Base-by-base conservation (phyloP, 1,140 invertebrate species). In the Hyphantria cunea region DNA sequence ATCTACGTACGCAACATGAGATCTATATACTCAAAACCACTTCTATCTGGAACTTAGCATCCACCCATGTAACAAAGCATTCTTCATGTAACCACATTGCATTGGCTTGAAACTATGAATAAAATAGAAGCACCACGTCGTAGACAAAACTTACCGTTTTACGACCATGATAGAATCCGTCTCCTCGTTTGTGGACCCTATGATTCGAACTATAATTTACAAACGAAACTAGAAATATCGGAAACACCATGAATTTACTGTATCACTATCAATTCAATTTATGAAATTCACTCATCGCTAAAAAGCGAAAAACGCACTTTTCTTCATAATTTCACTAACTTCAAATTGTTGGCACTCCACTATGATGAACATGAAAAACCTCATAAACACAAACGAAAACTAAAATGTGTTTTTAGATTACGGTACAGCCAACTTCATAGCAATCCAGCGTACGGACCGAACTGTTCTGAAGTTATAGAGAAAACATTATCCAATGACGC, bases 131-230 rank as follows among this genome's bases (percentile, higher is more conserved):
- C 32, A 73, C 69, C 74, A 78, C 70, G 75, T 73, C 80, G 74
- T 73, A 31, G 17, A 61, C 73, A 72, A 65, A 71, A 83, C 90
- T 86, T 75, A 91, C 90, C 90, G 90, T 89, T 91, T 91, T 85
- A 91, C 90, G 82, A 91, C 90, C 90, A 91, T 91, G 85, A 80
- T 90, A 88, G 87, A 89, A 89, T 90, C 90, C 87, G 90, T 90
- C 82, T 79, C 80, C 80, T 86, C 88, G 78, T 83, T 86, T 83
- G 80, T 87, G 82, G 90, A 88, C 85, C 88, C 90, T 90, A 91
- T 91, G 87, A 88, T 91, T 90, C 76, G 81, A 84, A 86, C 69
- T 87, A 86, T 86, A 68, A 65, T 84, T 86, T 84, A 81, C 80
- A 78, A 86, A 86, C 74, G 70, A 69, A 80, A 87, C 87, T 78